Evolutionary conservation across 2,797 vertebrate species (phyloP).

Genomic region (Aulostomus chinensis): DNA sequence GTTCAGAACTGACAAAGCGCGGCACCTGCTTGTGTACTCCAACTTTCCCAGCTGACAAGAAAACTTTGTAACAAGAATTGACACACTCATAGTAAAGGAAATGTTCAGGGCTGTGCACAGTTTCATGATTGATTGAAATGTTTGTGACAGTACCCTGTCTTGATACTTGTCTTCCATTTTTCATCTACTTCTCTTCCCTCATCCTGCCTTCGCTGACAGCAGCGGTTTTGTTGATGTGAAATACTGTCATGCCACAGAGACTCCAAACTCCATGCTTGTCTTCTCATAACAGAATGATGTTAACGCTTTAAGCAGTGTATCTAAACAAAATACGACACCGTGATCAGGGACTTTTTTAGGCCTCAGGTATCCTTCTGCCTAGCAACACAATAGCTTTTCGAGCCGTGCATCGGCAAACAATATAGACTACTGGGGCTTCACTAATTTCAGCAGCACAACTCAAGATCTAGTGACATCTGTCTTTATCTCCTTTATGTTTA

Average conservation of each 20-base stretch:
- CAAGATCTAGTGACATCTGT: slow-evolving; percentile 11
- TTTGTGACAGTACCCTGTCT: slow-evolving; percentile 51
- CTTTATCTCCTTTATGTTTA: slow-evolving; percentile 13
- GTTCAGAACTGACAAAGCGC: slow-evolving; percentile 21
- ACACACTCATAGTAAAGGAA: slow-evolving; percentile 18
- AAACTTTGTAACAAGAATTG: slow-evolving; percentile 36
- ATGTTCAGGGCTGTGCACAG: slow-evolving; percentile 2
- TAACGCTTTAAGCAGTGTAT: slow-evolving; percentile 41
- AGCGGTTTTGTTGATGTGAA: slow-evolving; percentile 51
- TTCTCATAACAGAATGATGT: slow-evolving; percentile 41
- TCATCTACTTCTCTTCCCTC: slow-evolving; percentile 33
- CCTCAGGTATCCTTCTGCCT: slow-evolving; percentile 41
- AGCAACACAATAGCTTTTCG: slow-evolving; percentile 18
- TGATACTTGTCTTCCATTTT: slow-evolving; percentile 52
- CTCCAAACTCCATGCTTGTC: slow-evolving; percentile 37
- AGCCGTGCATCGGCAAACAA: slow-evolving; percentile 19
- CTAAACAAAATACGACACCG: slow-evolving; percentile 37
- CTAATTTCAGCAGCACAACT: slow-evolving; percentile 4
- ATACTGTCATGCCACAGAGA: slow-evolving; percentile 46
- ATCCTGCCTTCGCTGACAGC: slow-evolving; percentile 49
- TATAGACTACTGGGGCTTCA: slow-evolving; percentile 1
- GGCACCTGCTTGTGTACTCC: slow-evolving; percentile 3
- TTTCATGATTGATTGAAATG: slow-evolving; percentile 57
- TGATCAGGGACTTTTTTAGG: slow-evolving; percentile 38
- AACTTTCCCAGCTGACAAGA: slow-evolving; percentile 29